Conservation (phyloP, 2,888 invertebrate species). For the Druceiella hillmani region DNA sequence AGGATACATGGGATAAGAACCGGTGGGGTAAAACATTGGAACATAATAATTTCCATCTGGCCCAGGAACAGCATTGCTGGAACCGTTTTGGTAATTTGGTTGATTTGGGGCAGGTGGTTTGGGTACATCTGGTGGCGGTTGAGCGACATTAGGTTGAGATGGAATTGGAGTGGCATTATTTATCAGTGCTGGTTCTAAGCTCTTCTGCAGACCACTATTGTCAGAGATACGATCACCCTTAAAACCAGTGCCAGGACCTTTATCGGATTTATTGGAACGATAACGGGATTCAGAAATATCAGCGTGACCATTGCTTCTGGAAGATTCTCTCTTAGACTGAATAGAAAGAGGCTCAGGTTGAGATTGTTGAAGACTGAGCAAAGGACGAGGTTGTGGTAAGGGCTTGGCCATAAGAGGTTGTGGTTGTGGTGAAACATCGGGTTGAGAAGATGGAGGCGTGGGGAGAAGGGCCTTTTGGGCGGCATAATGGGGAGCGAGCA, state of each 20-base stretch:
- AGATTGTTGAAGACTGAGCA: constrained; percentile 26
- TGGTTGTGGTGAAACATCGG: constrained; percentile 3
- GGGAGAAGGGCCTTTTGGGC: constrained; percentile 32
- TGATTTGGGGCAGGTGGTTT: constrained; percentile 3
- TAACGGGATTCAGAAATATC: too few relatives aligned
- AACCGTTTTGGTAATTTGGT: not conserved
- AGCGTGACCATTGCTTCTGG: constrained; percentile 9
- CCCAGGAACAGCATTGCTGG: constrained; percentile 32
- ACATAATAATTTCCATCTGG: too few relatives aligned
- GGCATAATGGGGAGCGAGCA: constrained; percentile 31
- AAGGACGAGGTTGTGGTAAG: constrained; percentile 32
- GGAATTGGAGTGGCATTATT: too few relatives aligned
- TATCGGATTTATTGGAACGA: too few relatives aligned
- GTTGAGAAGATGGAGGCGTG: constrained; percentile 25
- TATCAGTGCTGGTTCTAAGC: too few relatives aligned
- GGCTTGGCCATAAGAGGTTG: too few relatives aligned
- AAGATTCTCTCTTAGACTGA: constrained; percentile 15
- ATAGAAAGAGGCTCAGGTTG: constrained; percentile 28
- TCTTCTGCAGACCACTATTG: too few relatives aligned
- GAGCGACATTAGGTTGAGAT: too few relatives aligned
- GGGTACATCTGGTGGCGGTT: constrained; percentile 4
- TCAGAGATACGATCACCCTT: too few relatives aligned
- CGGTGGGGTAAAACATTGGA: too few relatives aligned
- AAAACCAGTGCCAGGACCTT: too few relatives aligned
- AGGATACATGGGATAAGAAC: too few relatives aligned